phyloP scores from a whole-genome alignment of 2,888 invertebrate species.

The Synergus umbraculus region DNA sequence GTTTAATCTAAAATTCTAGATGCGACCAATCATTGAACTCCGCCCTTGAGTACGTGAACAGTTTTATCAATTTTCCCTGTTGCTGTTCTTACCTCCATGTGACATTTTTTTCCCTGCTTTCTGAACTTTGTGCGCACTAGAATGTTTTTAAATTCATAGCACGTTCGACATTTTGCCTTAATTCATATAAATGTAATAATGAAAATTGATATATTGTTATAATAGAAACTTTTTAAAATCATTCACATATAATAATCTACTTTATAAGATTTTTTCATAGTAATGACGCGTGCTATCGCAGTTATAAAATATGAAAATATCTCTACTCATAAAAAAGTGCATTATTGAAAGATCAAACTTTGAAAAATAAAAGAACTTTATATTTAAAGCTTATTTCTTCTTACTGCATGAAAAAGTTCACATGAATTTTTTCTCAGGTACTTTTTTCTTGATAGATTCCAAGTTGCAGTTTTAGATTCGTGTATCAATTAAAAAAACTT shows the following conservation, averaged over 20 bases:
- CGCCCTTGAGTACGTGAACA: slow-evolving; percentile 3
- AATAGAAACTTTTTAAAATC: not conserved
- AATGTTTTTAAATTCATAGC: not conserved
- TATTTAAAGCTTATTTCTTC: not conserved
- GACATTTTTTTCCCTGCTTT: slow-evolving; percentile 7
- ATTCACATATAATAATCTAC: not conserved
- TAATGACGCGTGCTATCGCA: not conserved
- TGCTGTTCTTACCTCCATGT: not conserved
- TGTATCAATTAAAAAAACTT: not conserved
- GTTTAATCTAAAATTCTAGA: not conserved
- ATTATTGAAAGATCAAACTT: not conserved
- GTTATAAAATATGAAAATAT: not conserved
- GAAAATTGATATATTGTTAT: not conserved
- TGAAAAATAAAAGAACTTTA: not conserved
- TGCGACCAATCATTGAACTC: not conserved
- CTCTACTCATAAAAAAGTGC: not conserved
- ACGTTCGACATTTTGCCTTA: not conserved
- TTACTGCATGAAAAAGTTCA: not conserved
- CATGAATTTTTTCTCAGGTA: not conserved
- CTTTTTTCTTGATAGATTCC: not conserved
- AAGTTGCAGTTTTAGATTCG: not conserved
- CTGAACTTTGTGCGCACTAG: not conserved
- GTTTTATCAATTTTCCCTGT: not conserved
- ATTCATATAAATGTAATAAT: not conserved
- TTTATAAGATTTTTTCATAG: not conserved